Base-by-base conservation (phyloP, 2,113 vertebrate species). In the Gymnocephalus cernua region DNA sequence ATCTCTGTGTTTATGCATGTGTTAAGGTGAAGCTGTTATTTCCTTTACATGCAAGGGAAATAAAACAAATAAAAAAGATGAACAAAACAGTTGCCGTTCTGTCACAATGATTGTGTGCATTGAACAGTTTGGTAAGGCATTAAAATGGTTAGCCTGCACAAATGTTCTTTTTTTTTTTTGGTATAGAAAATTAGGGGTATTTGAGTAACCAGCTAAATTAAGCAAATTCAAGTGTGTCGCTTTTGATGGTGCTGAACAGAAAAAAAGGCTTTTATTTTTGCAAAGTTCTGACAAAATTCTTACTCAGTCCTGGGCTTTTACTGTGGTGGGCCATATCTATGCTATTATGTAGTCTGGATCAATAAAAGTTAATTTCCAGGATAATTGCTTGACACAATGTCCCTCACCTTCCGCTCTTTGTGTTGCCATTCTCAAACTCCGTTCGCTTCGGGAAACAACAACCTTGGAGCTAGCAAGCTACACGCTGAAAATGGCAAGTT, bases 171-270 rank as follows among this genome's bases (percentile, higher is more conserved):
- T 7, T 15, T 8, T 48, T 62, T 64, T 25, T 32, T 47, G 70
- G 29, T n/a, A n/a, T n/a, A 45, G 59, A 29, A 4, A 48, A 25
- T 57, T 21, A 9, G 6, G 45, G 23, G 16, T 54, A 6, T 82
- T 58, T 63, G 27, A 61, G 53, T 56, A 38, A 23, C 14, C 35
- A 61, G 59, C 23, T 79, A 59, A 59, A 75, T 61, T 15, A 71
- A 54, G 21, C 35, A 53, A 50, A 78, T 45, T 47, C 29, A 63
- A 58, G 1, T 25, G 4, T 38, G 25, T 44, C 62, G 4, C 18
- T 35, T 80, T 27, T 57, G 48, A 66, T 35, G 41, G 44, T 44
- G 69, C 29, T 56, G 38, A 16, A 16, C 32, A 73, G 50, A 16
- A 38, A 41, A 54, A 66, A 50, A 56, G 29, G n/a, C 14, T 62